Percentiles rank a stretch among this genome's conserved stretches.
Evolutionary conservation across 1,140 invertebrate species (phyloP).

Genomic region (Thalassaphorura encarpata): DNA sequence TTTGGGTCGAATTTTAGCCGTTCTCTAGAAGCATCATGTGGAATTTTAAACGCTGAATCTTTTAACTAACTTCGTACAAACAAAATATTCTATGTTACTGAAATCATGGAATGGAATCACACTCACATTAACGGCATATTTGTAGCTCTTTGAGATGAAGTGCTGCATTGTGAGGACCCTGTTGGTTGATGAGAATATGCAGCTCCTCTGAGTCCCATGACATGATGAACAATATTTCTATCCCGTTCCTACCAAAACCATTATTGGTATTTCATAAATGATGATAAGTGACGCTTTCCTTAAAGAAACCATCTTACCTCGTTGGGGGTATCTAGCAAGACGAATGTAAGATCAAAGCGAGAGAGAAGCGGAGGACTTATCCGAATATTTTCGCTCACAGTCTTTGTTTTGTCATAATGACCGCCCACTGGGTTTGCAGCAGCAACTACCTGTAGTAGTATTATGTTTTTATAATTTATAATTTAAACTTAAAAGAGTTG

Average conservation of each 20-base stretch:
- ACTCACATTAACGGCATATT: too few relatives aligned
- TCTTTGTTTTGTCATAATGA: constrained; percentile 77
- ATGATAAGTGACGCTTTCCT: background rate
- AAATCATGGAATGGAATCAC: too few relatives aligned
- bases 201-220: constrained; percentile 47
- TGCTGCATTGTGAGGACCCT: too few relatives aligned
- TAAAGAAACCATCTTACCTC: constrained; percentile 42
- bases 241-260: constrained; percentile 51
- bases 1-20: constrained; percentile 49
- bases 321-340: constrained; percentile 77
- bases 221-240: constrained; percentile 65
- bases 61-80: too few relatives aligned
- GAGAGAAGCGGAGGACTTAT: constrained; percentile 74
- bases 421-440: constrained; percentile 85
- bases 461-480: constrained; percentile 1
- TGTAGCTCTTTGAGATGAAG: too few relatives aligned
- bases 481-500: background rate
- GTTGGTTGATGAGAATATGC: background rate
- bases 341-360: constrained; percentile 87
- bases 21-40: constrained; percentile 42
- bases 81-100: too few relatives aligned
- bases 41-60: background rate
- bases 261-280: constrained; percentile 11
- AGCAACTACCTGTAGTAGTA: constrained; percentile 48
- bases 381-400: constrained; percentile 80